Evolutionary conservation across 2,888 invertebrate species (phyloP).

Genomic region (Halictus ligatus): DNA sequence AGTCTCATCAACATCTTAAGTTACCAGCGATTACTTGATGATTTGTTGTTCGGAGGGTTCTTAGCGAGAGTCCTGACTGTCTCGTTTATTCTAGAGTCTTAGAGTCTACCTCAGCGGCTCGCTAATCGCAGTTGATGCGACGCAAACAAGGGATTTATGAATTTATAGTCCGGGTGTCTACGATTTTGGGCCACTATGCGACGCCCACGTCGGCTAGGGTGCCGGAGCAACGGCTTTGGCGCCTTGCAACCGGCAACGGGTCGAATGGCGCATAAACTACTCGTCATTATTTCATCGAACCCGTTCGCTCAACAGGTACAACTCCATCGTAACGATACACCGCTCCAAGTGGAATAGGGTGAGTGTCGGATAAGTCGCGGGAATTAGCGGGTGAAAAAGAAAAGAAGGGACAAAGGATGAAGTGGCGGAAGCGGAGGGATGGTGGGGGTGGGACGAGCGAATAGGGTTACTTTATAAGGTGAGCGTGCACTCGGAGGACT

Average conservation of each 20-base stretch:
- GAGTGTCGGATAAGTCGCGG: constrained; percentile 5
- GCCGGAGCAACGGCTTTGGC: neutral
- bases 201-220: neutral
- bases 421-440: neutral
- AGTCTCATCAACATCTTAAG: no score
- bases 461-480: constrained; percentile 14
- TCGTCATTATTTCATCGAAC: constrained; percentile 71
- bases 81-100: no score
- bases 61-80: no score
- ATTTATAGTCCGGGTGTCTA: no score
- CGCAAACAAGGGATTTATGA: neutral
- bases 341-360: neutral
- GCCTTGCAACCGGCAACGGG: neutral
- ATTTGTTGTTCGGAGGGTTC: no score
- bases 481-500: constrained; percentile 1
- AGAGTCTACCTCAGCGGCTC: no score
- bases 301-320: constrained; percentile 68
- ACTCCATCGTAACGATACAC: constrained; percentile 31
- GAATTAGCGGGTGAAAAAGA: constrained; percentile 21
- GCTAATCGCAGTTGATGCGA: neutral
- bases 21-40: no score
- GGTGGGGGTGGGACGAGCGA: neutral
- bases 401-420: neutral
- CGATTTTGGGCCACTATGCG: neutral
- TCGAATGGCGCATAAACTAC: constrained; percentile 52